Base-by-base conservation (phyloP, 2,113 vertebrate genomes). In the Silurus asotus region DNA sequence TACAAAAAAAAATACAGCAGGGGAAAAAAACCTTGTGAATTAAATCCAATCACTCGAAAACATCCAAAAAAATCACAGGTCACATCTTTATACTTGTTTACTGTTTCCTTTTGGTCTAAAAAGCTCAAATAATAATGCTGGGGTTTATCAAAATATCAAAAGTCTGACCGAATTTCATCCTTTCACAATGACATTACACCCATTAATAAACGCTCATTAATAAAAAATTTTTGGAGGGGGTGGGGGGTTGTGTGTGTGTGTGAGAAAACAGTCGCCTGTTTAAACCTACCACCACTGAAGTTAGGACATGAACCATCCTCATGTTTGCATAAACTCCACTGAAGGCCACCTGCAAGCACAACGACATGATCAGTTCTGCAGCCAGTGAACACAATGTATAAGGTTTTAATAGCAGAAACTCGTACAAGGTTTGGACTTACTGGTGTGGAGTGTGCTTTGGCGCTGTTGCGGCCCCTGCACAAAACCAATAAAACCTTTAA, bases 301-400 rank as follows among this genome's bases (percentile, higher is more conserved):
- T 99, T 91, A 99, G 96, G 90, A 99, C 96, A 92, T 99, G 97
- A 94, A 99, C 98, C 98, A 99, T 98, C 94, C 98, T 96, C 97
- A 98, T 97, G 92, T 99, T 99, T 95, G 97, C 97, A 96, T 99
- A 99, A 93, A 99, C 97, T 89, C 98, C 98, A 94, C 97, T 98
- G 89, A 97, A 99, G 91, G 97, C 95, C 92, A 98, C 96, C 98
- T 99, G 92, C 88, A 90, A 91, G 55, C 53, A 88, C 77, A 37
- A 90, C 19, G 49, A 19, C 23, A 45, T 59, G 25, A 58, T 86
- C 3, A 67, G 25, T 56, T 25, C n/a, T 59, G 37, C 28, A 86
- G 59, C 1, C 56, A n/a, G 55, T 53, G 8, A 53, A n/a, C 28
- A 59, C 51, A 82, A 10, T 58, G 55, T 10, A 65, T 75, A 64